Percentiles rank a stretch among this genome's conserved stretches.
phyloP scores from a whole-genome alignment of 2,888 invertebrate species.

The Agrochola macilenta region DNA sequence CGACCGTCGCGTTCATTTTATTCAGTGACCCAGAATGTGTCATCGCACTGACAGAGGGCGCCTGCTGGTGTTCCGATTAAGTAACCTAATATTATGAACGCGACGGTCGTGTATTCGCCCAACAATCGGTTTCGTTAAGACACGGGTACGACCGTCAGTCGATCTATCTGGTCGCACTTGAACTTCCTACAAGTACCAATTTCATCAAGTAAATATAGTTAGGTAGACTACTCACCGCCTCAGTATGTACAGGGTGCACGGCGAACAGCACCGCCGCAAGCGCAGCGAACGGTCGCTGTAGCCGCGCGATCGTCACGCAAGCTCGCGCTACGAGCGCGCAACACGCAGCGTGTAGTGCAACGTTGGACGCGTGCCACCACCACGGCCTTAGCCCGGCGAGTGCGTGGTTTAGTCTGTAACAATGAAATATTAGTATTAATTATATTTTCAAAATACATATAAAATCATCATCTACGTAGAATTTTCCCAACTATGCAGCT shows the following conservation, averaged over 20 bases:
- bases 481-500: not conserved
- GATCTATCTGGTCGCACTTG: not conserved
- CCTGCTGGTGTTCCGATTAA: not conserved
- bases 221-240: constrained; percentile 93
- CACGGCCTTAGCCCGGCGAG: constrained; percentile 93
- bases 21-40: too few species aligned
- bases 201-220: not conserved
- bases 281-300: constrained; percentile 93
- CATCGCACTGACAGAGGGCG: not conserved
- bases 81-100: not conserved
- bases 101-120: not conserved
- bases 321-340: constrained; percentile 94
- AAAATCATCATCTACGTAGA: not conserved
- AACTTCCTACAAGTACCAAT: not conserved
- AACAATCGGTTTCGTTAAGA: too few species aligned
- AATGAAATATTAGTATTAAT: constrained; percentile 58
- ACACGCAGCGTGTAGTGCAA: constrained; percentile 94
- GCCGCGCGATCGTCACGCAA: constrained; percentile 92
- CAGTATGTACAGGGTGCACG: constrained; percentile 97
- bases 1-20: too few species aligned
- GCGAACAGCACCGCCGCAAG: constrained; percentile 95
- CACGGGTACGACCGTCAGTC: too few species aligned
- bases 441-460: not conserved
- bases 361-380: constrained; percentile 96
- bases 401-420: constrained; percentile 94